Conservation (phyloP, 2,113 vertebrate genomes). For the Lycocorax pyrrhopterus region DNA sequence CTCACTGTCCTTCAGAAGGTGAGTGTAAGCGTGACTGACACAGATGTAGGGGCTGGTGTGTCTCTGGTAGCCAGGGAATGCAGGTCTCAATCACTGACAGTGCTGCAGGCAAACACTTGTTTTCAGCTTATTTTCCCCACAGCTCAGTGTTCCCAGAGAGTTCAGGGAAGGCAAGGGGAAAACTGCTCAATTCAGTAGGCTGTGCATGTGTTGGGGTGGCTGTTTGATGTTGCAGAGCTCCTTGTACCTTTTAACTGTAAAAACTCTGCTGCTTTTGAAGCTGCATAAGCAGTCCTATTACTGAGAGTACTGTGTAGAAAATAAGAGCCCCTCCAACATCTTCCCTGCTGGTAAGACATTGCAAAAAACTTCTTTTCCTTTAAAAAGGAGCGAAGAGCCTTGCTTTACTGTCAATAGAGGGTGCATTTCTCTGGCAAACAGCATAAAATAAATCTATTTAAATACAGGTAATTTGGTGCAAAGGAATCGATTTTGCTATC, state of each 20-base stretch:
- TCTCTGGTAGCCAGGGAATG: not conserved
- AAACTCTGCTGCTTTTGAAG: slow-evolving; percentile 3
- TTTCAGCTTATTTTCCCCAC: not conserved
- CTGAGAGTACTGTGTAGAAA: not conserved
- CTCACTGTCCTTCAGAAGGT: not conserved
- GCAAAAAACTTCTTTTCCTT: not conserved
- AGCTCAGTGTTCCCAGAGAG: not conserved
- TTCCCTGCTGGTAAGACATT: not conserved
- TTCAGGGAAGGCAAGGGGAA: not conserved
- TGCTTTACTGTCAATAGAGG: slow-evolving; percentile 4
- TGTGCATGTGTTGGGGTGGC: not conserved
- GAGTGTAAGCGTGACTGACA: not conserved
- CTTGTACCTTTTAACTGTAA: not conserved
- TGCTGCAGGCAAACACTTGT: not conserved
- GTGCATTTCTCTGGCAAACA: not conserved
- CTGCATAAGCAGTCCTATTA: not conserved
- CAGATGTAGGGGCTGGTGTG: not conserved
- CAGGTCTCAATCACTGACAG: not conserved
- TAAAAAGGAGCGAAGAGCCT: not conserved
- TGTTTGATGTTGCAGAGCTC: not conserved
- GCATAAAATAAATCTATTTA: slow-evolving; percentile 12
- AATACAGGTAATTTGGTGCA: slow-evolving; percentile 38
- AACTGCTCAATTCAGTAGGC: not conserved
- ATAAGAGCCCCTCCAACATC: not conserved
- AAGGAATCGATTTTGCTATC: slow-evolving; percentile 37